Evolutionary conservation across 1,140 invertebrate genomes (phyloP).

Genomic region (Ostrea edulis): DNA sequence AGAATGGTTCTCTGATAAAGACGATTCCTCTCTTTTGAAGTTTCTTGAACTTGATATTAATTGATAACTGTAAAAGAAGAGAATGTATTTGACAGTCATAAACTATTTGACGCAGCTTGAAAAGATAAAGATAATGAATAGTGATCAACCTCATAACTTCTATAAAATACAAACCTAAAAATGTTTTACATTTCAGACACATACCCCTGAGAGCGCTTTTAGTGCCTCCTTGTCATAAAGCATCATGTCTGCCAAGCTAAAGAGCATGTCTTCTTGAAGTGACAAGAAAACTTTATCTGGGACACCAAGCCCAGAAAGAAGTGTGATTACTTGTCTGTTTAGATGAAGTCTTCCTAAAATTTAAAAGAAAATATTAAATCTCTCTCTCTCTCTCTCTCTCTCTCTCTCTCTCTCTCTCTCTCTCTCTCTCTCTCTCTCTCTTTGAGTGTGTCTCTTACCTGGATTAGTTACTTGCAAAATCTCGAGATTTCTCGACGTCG

Average conservation of each 20-base stretch:
- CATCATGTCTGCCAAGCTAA: slow-evolving; percentile 41
- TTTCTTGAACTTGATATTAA: slow-evolving; percentile 34
- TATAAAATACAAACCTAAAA: too few species aligned
- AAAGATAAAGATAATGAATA: too few species aligned
- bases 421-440: too few species aligned
- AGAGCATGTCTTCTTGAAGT: slow-evolving; percentile 38
- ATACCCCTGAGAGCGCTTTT: not conserved
- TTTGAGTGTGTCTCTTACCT: not conserved
- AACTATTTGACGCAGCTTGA: not conserved
- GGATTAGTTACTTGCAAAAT: slow-evolving; percentile 40
- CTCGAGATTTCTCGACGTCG: slow-evolving; percentile 31
- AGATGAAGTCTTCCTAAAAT: not conserved
- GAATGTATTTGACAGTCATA: not conserved
- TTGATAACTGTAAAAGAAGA: not conserved
- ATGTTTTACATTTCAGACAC: too few species aligned
- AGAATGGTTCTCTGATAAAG: slow-evolving; percentile 43
- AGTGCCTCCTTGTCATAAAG: slow-evolving; percentile 7
- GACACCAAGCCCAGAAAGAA: slow-evolving; percentile 45
- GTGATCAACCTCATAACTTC: too few species aligned
- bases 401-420: too few species aligned
- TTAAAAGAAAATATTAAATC: not conserved
- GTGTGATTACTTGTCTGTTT: slow-evolving; percentile 49
- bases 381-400: too few species aligned
- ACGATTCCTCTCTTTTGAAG: slow-evolving; percentile 23
- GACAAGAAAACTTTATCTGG: slow-evolving; percentile 42